Evolutionary conservation across 1,140 invertebrate species (phyloP), one percentile per base, ranked within the genome.

Genomic region (Seison nebaliae): DNA sequence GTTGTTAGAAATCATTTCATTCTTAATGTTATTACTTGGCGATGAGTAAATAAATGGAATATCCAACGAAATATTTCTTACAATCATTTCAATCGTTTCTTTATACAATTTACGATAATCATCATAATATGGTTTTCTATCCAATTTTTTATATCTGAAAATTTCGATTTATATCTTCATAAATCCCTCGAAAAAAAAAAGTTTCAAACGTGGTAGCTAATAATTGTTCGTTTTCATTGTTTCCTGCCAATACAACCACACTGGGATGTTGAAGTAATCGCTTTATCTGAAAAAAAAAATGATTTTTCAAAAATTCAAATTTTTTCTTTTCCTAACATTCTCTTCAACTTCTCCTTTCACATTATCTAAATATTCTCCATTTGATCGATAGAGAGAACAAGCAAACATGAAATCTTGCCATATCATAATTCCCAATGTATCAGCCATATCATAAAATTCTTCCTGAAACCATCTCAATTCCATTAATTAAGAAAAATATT

Each of bases 191-290:
- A 24, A 36, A 17, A 42, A 45, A n/a, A n/a, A n/a, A n/a, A n/a
- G n/a, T n/a, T 38, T 44, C 68, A 80, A 80, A 86, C 51, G 80
- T 72, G 22, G 68, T 68, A 28, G 68, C 63, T 2, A 94, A 54
- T 0, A 78, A 81, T 18, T 68, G 72, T 66, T 96, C 86, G 53
- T 94, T 94, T 60, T 96, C 88, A 57, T 98, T 98, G 53, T 94
- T 98, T 3, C 77, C 81, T 11, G 80, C 74, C 72, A 58, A 65
- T 7, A 78, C 79, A 0, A 77, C 70, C 31, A 96, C 69, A 35
- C 74, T 79, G 0, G 84, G 67, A 60, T 93, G 83, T 53, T 76
- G 67, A 43, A 79, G 73, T 5, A 96, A 59, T 38, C 83, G 64
- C 40, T 67, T 60, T 1, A 84, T 67, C 53, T 63, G 38, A 42